Evolutionary conservation across 2,888 invertebrate species (phyloP).

Genomic region (Leptodirus hochenwartii): DNA sequence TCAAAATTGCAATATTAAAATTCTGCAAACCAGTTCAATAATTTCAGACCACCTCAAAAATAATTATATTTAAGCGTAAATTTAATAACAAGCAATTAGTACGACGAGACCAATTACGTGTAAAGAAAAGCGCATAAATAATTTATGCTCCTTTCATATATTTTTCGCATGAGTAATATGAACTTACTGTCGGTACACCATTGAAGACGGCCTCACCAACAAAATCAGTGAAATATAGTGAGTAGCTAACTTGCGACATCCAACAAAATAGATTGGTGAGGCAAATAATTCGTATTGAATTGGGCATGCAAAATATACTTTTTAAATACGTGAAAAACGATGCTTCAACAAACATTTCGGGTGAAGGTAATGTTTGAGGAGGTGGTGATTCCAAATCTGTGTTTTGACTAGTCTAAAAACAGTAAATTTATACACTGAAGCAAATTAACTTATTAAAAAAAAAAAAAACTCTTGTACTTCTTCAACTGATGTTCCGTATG

Average conservation of each 20-base stretch:
- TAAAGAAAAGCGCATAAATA: too few species aligned
- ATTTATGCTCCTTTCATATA: too few species aligned
- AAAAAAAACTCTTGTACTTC: neutral
- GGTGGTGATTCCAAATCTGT: slow-evolving; percentile 16
- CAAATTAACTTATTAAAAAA: neutral
- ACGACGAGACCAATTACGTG: too few species aligned
- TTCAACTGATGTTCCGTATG: too few species aligned
- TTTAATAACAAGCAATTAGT: too few species aligned
- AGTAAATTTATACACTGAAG: neutral
- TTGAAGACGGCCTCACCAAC: slow-evolving; percentile 80
- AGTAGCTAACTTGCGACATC: slow-evolving; percentile 97
- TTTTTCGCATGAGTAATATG: too few species aligned
- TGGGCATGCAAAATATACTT: slow-evolving; percentile 86
- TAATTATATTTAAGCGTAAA: too few species aligned
- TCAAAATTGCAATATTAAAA: too few species aligned
- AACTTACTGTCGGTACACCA: slow-evolving; percentile 63
- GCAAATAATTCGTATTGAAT: slow-evolving; percentile 69
- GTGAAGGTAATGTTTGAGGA: too few species aligned
- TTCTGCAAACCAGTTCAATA: too few species aligned
- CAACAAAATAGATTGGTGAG: slow-evolving; percentile 91
- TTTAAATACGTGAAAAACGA: slow-evolving; percentile 61
- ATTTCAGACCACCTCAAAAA: too few species aligned
- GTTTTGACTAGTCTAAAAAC: neutral
- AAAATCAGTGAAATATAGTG: slow-evolving; percentile 91
- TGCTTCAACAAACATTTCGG: slow-evolving; percentile 22